phyloP scores from a whole-genome alignment of 2,888 invertebrate genomes.

The Tipula vernalis region DNA sequence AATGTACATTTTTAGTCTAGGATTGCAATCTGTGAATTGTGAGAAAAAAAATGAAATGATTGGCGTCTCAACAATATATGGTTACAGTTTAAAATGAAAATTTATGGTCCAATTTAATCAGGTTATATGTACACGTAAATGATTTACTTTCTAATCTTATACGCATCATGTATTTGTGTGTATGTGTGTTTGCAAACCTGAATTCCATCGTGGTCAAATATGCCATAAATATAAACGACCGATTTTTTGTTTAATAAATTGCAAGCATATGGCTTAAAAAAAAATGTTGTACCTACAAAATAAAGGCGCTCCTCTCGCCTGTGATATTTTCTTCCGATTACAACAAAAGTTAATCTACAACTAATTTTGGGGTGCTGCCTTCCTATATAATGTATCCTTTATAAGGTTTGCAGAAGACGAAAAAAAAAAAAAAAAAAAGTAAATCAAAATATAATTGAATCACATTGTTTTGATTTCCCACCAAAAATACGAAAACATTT shows the following conservation, averaged over 20 bases:
- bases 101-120: background rate
- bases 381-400: background rate
- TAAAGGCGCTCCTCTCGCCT: background rate
- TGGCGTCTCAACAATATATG: background rate
- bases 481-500: background rate
- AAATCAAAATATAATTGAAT: constrained; percentile 4
- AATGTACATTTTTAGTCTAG: background rate
- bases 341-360: background rate
- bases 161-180: background rate
- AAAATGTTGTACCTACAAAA: background rate
- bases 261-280: background rate
- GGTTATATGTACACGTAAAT: background rate
- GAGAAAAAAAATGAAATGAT: background rate
- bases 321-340: background rate
- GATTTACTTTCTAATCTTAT: background rate
- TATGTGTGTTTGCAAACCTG: background rate
- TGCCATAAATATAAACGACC: background rate
- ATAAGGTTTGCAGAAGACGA: background rate
- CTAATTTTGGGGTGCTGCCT: background rate
- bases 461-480: background rate
- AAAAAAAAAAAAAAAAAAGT: background rate
- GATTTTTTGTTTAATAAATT: background rate
- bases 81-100: background rate
- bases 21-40: background rate
- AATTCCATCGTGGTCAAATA: background rate